phyloP scores from a whole-genome alignment of 2,797 vertebrate species.

The Tragopan temminckii region DNA sequence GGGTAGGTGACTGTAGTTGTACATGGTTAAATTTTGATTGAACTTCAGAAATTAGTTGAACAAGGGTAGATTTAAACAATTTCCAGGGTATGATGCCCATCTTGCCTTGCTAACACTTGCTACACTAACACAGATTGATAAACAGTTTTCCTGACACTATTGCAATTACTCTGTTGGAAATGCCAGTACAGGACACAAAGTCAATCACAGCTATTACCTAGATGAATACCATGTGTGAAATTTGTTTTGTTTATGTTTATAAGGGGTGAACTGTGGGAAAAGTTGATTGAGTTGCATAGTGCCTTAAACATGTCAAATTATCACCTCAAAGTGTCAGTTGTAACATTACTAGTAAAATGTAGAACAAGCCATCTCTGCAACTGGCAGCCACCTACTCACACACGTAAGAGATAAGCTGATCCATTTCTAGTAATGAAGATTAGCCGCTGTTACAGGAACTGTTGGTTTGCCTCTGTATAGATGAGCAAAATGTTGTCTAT shows the following conservation, averaged over 20 bases:
- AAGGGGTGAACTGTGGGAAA: not conserved
- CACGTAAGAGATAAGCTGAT: not conserved
- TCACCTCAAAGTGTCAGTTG: not conserved
- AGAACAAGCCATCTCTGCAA: not conserved
- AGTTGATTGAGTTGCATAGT: not conserved
- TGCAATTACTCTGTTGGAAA: not conserved
- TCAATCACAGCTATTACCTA: not conserved
- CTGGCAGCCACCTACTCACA: not conserved
- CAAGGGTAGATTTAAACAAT: not conserved
- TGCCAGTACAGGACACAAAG: not conserved
- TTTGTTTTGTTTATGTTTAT: not conserved
- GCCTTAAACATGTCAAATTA: not conserved
- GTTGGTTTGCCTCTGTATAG: not conserved
- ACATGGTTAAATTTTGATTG: not conserved
- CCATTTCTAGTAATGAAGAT: not conserved
- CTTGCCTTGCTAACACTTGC: not conserved
- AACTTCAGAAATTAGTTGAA: not conserved
- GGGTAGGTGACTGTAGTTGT: not conserved
- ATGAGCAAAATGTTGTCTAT: not conserved
- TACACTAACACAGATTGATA: not conserved
- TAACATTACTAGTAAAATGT: not conserved
- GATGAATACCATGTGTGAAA: not conserved
- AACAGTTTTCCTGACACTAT: not conserved
- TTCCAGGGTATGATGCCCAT: not conserved
- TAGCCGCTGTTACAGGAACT: rapidly evolving